Evolutionary conservation across 2,888 invertebrate species (phyloP).

Genomic region (Carpatolechia fugitivella): DNA sequence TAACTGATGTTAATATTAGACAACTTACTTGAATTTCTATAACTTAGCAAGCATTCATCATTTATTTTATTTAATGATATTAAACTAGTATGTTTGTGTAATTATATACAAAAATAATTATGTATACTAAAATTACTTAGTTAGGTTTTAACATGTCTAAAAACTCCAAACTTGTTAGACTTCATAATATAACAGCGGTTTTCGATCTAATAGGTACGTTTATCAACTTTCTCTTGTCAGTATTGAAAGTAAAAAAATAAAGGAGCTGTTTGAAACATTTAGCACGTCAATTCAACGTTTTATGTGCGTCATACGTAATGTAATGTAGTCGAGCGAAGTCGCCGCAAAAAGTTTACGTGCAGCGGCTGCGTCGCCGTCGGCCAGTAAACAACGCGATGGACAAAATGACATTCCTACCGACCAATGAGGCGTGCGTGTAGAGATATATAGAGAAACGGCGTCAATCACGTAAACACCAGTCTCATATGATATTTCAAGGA

Average conservation of each 20-base stretch:
- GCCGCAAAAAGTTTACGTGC: conserved; percentile 35
- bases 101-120: too few species aligned
- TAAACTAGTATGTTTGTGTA: too few species aligned
- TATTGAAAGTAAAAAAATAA: conserved; percentile 47
- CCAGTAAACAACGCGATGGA: conserved; percentile 30
- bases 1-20: too few species aligned
- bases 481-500: conserved; percentile 16
- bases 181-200: neutral
- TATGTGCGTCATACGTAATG: conserved; percentile 16
- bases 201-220: neutral
- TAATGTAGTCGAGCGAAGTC: conserved; percentile 3
- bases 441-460: conserved; percentile 27
- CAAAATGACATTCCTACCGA: conserved; percentile 56
- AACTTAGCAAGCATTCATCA: too few species aligned
- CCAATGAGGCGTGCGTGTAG: conserved; percentile 50
- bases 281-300: conserved; percentile 18
- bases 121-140: neutral
- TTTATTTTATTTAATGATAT: too few species aligned
- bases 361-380: conserved; percentile 21
- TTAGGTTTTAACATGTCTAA: neutral
- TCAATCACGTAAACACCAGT: conserved; percentile 19
- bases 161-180: neutral
- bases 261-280: conserved; percentile 31
- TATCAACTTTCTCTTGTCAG: conserved; percentile 59
- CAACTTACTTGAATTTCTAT: too few species aligned